These are phyloP conservation scores for Esox niger DNA, from an alignment of 2,113 vertebrate genomes.

Conservation along the genomic window DNA sequence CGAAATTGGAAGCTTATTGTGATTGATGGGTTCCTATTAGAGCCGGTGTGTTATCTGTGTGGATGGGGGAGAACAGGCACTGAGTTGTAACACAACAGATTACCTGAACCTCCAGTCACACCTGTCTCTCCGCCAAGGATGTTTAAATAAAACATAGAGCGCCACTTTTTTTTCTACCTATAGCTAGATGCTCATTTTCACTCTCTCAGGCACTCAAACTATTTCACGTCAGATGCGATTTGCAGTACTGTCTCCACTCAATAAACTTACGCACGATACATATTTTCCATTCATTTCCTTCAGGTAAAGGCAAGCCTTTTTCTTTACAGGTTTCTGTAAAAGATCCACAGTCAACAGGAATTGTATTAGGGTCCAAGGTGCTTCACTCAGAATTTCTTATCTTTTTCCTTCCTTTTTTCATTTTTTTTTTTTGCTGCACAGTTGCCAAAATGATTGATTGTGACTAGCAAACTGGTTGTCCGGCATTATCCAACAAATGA, in stretches of 20 bases:
- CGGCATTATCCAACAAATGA: constrained; percentile 97
- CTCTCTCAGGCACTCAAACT: constrained; percentile 74
- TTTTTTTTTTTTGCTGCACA: constrained; percentile 21
- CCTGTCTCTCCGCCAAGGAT: constrained; percentile 73
- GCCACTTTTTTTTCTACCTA: constrained; percentile 49
- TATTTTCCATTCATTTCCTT: constrained; percentile 73
- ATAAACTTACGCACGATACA: constrained; percentile 88
- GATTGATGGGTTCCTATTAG: constrained; percentile 94
- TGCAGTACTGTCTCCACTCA: constrained; percentile 80
- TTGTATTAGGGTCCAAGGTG: constrained; percentile 31
- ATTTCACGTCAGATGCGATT: constrained; percentile 87
- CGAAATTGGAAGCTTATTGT: constrained; percentile 89
- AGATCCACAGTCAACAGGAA: constrained; percentile 28
- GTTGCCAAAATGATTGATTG: constrained; percentile 73
- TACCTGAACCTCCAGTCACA: constrained; percentile 83
- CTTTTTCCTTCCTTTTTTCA: constrained; percentile 41
- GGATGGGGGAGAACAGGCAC: constrained; percentile 87
- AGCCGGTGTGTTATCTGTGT: constrained; percentile 81
- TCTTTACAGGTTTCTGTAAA: constrained; percentile 54
- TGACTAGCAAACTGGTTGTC: constrained; percentile 84
- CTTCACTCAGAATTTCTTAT: not conserved
- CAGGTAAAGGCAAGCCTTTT: constrained; percentile 53
- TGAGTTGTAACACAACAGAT: constrained; percentile 96
- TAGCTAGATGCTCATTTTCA: constrained; percentile 85
- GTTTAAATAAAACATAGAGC: constrained; percentile 93